Base-by-base conservation (phyloP, 2,888 invertebrate species). In the Rhamnusium bicolor region DNA sequence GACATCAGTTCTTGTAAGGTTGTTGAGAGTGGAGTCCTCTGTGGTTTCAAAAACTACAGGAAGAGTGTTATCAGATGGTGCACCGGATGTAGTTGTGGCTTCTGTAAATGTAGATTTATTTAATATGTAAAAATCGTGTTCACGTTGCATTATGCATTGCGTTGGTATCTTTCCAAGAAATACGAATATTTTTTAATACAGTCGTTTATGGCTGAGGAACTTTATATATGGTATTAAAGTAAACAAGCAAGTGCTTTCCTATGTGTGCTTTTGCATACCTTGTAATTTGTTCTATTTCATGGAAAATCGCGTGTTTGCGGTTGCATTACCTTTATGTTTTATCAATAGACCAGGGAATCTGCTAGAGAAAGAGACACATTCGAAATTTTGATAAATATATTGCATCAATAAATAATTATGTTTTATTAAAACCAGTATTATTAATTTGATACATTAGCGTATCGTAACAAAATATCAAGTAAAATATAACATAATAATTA, bases 41-140 rank as follows among this genome's bases (percentile, higher is more conserved):
- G 94, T 93, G 66, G 94, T 92, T 77, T 95, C 95, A 85, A 95
- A 92, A 12, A 94, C 93, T 5, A 95, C 91, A 0, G 95, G 95
- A 75, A 95, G 88, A 49, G 92, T 92, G 73, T 91, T 91, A 76
- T 92, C 90, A 53, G 89, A 88, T 0, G 89, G 84, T 14, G 82
- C 73, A 54, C 86, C 85, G 27, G 86, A 78, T 46, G 78, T 74
- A 0, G 80, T 69, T n/a, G 83, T 61, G 10, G 76, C 65, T 72
- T 77, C 75, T 75, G 77, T 67, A 67, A 80, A 69, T 78, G 40
- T 16, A 63, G 12, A 27, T 16, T 49, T 63, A 29, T 21, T 63
- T 51, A 63, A 49, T 63, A 63, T 83, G 80, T 81, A 68, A 32
- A 78, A 66, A 29, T 61, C 14, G 32, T 12, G 19, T 14, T 62